Percentiles rank a stretch among this genome's conserved stretches.
Evolutionary conservation across 2,797 vertebrate genomes (phyloP).

Genomic region (Premnoplex brunnescens): DNA sequence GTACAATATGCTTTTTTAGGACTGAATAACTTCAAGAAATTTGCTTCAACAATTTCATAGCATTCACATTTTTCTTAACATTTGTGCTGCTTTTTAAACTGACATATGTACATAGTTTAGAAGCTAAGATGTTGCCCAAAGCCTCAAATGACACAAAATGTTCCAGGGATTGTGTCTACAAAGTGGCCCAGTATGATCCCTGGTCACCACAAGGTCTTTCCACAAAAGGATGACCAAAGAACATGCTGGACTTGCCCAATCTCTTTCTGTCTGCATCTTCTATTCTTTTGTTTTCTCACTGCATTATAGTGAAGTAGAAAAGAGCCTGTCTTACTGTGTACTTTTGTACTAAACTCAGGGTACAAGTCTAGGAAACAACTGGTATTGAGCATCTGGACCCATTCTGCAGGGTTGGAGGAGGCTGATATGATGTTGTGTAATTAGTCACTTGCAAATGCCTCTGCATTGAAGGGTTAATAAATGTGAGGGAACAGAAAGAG

Average conservation of each 20-base stretch:
- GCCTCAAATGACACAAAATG: accelerated
- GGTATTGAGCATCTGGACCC: neutral
- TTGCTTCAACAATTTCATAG: neutral
- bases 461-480: neutral
- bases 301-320: neutral
- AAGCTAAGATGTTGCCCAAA: neutral
- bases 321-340: neutral
- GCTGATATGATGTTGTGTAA: neutral
- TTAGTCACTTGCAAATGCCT: neutral
- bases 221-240: neutral
- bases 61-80: neutral
- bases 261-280: neutral
- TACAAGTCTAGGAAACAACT: neutral
- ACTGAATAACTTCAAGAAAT: neutral
- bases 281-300: neutral
- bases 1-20: neutral
- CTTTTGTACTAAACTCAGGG: neutral
- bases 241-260: neutral
- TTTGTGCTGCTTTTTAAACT: neutral
- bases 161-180: neutral
- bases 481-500: neutral
- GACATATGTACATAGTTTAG: neutral
- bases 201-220: neutral
- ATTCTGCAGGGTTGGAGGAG: neutral
- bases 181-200: neutral